Conservation (phyloP, 1,140 invertebrate genomes). For the Drosophila kurseongensis region DNA sequence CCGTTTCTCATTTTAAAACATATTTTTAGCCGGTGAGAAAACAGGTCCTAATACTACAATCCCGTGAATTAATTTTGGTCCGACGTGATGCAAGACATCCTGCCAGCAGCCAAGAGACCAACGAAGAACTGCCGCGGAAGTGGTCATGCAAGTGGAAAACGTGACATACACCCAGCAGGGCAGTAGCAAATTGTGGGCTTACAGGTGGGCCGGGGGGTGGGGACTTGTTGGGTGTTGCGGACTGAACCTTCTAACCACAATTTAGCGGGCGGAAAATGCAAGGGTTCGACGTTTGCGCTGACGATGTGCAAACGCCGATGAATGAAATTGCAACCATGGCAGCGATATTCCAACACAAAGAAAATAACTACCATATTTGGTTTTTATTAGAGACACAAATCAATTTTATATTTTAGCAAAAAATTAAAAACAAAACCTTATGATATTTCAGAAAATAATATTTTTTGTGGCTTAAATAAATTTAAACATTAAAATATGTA, state of each 20-base stretch:
- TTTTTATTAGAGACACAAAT: too few relatives aligned
- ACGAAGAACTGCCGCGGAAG: constrained; percentile 54
- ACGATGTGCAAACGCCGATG: constrained; percentile 59
- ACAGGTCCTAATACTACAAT: too few relatives aligned
- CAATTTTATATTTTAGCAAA: too few relatives aligned
- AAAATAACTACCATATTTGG: background rate
- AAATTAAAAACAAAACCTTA: too few relatives aligned
- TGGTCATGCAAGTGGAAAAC: constrained; percentile 55
- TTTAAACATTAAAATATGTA: too few relatives aligned
- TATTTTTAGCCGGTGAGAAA: background rate
- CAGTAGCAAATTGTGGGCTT: constrained; percentile 7
- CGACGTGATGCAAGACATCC: constrained; percentile 30
- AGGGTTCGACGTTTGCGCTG: constrained; percentile 44
- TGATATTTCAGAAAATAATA: too few relatives aligned
- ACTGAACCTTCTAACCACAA: constrained; percentile 52
- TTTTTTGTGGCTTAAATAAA: too few relatives aligned
- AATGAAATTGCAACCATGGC: constrained; percentile 39
- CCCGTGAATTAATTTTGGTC: constrained; percentile 1
- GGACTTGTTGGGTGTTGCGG: background rate
- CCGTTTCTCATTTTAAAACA: background rate
- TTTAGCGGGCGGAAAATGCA: constrained; percentile 49
- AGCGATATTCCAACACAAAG: constrained; percentile 3
- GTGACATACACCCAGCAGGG: constrained; percentile 23
- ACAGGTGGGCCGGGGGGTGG: background rate
- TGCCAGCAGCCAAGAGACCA: constrained; percentile 38